These are phyloP conservation scores for Cochlearius cochlearius DNA, from an alignment of 2,113 vertebrate genomes.

Conservation along the genomic window DNA sequence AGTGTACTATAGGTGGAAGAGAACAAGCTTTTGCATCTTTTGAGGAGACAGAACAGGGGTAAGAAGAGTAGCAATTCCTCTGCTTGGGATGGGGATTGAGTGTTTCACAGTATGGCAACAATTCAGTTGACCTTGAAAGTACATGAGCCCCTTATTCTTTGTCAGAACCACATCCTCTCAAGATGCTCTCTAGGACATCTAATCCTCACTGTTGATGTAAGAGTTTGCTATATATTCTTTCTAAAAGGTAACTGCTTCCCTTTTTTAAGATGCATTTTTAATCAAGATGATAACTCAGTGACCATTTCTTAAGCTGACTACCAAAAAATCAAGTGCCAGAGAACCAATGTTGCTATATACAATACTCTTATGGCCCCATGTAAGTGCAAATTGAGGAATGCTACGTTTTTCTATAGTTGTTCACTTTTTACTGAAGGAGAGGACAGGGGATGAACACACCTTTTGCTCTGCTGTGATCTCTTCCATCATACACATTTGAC, in stretches of 20 bases:
- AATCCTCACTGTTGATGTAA: not conserved
- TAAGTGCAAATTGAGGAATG: not conserved
- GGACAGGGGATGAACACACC: not conserved
- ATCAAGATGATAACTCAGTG: not conserved
- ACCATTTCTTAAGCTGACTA: not conserved
- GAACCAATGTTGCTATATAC: not conserved
- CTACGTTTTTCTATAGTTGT: rapidly evolving
- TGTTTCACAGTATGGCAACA: not conserved
- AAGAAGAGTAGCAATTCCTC: not conserved
- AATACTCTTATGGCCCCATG: not conserved
- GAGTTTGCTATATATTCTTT: not conserved
- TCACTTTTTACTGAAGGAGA: not conserved
- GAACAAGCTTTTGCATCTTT: not conserved
- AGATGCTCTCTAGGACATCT: not conserved
- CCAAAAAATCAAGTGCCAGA: not conserved
- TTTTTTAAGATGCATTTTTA: not conserved
- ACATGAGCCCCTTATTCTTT: not conserved
- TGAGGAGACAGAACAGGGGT: not conserved
- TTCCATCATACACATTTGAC: not conserved
- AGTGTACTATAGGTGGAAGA: not conserved
- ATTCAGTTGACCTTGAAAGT: not conserved
- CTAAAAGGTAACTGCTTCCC: not conserved
- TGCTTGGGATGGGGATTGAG: not conserved
- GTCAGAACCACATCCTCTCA: not conserved
- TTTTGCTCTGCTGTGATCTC: not conserved